These are phyloP conservation scores for Chaetophractus vellerosus DNA, from an alignment of 2,797 vertebrate genomes.

Conservation along the genomic window DNA sequence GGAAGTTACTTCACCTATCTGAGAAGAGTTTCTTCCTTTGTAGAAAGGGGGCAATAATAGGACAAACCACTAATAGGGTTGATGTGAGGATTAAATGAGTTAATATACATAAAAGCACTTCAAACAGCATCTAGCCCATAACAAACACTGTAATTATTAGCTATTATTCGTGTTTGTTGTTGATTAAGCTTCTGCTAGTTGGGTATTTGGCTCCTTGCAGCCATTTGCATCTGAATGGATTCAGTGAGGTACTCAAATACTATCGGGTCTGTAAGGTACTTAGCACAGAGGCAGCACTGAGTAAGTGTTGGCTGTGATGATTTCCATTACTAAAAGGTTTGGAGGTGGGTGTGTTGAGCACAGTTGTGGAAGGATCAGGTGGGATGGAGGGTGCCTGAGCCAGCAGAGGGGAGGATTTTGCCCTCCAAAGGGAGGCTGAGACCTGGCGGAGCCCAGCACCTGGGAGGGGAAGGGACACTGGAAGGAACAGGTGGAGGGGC, in stretches of 20 bases:
- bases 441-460: not conserved
- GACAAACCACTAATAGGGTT: not conserved
- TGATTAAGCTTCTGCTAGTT: not conserved
- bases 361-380: not conserved
- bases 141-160: not conserved
- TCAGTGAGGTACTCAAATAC: not conserved
- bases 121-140: not conserved
- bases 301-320: not conserved
- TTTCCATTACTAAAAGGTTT: not conserved
- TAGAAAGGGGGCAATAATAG: not conserved
- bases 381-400: not conserved
- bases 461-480: not conserved
- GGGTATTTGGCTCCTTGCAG: not conserved
- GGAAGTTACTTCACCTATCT: not conserved
- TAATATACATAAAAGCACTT: not conserved
- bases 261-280: not conserved
- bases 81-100: not conserved
- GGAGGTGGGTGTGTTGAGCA: not conserved
- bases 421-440: not conserved
- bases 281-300: not conserved
- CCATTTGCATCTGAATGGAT: not conserved
- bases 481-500: not conserved
- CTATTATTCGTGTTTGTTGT: not conserved
- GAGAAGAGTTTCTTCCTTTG: not conserved
- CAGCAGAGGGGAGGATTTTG: not conserved